Evolutionary conservation across 2,888 invertebrate genomes (phyloP).

Genomic region (Tiliacea citrago): DNA sequence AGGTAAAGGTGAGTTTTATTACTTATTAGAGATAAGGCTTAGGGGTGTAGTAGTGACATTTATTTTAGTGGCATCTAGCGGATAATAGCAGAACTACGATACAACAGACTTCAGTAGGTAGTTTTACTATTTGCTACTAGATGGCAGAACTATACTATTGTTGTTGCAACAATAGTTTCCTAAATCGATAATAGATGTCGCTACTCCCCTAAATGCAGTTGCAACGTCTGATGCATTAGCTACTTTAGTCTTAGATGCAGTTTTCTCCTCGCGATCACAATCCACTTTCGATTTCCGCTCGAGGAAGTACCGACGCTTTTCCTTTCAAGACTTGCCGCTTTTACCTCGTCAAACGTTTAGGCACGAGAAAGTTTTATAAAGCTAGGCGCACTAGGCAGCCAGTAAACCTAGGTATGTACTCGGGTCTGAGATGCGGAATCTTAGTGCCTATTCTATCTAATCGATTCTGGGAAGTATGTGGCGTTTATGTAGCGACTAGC

Average conservation of each 20-base stretch:
- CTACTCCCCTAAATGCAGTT: constrained; percentile 54
- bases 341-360: constrained; percentile 77
- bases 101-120: neutral
- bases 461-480: constrained; percentile 32
- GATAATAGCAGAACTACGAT: constrained; percentile 27
- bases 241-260: constrained; percentile 71
- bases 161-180: constrained; percentile 37
- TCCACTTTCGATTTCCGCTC: constrained; percentile 89
- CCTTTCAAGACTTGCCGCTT: constrained; percentile 86
- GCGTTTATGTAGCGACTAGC: neutral
- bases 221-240: constrained; percentile 47
- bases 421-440: constrained; percentile 21
- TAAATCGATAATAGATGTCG: constrained; percentile 74
- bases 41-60: constrained; percentile 1
- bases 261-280: constrained; percentile 83
- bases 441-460: constrained; percentile 23
- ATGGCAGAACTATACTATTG: constrained; percentile 67
- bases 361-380: constrained; percentile 76
- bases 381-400: constrained; percentile 26
- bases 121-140: constrained; percentile 67
- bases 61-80: constrained; percentile 24
- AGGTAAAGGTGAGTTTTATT: constrained; percentile 89
- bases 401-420: constrained; percentile 14
- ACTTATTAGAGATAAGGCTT: constrained; percentile 62
- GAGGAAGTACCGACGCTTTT: constrained; percentile 88